Evolutionary conservation across 2,797 vertebrate genomes (phyloP).

Genomic region (Takifugu rubripes): DNA sequence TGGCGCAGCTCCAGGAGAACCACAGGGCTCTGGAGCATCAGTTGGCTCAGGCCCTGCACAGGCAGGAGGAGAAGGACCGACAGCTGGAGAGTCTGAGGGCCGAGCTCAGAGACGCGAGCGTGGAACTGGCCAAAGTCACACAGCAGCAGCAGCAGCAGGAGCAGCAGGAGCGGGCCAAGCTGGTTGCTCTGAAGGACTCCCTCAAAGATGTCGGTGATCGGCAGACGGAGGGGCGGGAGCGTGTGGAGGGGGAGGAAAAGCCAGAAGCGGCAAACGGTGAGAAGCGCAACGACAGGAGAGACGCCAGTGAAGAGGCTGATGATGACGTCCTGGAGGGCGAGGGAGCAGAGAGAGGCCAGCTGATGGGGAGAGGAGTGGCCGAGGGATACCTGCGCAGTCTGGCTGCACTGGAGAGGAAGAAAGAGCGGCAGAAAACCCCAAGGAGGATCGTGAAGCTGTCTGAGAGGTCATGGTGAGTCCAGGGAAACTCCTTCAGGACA

Average conservation of each 20-base stretch:
- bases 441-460: conserved; percentile 70
- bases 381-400: conserved; percentile 64
- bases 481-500: not conserved
- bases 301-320: conserved; percentile 1
- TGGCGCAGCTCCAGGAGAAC: conserved; percentile 46
- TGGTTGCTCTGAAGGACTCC: conserved; percentile 21
- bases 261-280: conserved; percentile 10
- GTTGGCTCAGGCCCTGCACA: conserved; percentile 50
- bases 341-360: conserved; percentile 17
- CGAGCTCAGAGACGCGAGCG: conserved; percentile 46
- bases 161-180: conserved; percentile 28
- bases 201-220: conserved; percentile 2
- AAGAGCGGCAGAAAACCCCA: conserved; percentile 52
- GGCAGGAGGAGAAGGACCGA: conserved; percentile 46
- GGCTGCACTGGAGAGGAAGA: conserved; percentile 60
- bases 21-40: conserved; percentile 50
- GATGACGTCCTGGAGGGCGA: conserved; percentile 23
- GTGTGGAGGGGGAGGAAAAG: not conserved
- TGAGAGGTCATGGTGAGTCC: conserved; percentile 72
- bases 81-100: conserved; percentile 59
- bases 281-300: conserved; percentile 15
- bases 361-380: conserved; percentile 60
- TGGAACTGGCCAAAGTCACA: conserved; percentile 44
- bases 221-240: conserved; percentile 13
- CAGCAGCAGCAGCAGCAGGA: conserved; percentile 35